Conservation (phyloP, 2,113 vertebrate genomes). For the Oceanites oceanicus region DNA sequence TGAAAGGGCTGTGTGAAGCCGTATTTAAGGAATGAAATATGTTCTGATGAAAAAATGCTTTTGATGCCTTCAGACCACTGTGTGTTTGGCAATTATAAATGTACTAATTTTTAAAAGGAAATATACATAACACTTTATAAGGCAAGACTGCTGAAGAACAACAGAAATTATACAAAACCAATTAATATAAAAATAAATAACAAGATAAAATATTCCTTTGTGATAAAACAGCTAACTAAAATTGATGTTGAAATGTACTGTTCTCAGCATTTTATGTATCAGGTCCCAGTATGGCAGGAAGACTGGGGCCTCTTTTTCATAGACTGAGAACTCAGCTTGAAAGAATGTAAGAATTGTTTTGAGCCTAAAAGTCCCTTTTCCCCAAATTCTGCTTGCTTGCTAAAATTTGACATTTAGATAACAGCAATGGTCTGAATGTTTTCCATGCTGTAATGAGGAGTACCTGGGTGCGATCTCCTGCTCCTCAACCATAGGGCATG, state of each 20-base stretch:
- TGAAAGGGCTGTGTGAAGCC: neutral
- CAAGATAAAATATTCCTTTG: neutral
- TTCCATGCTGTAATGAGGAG: neutral
- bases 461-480: neutral
- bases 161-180: neutral
- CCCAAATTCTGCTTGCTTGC: neutral
- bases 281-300: neutral
- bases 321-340: neutral
- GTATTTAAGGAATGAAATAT: neutral
- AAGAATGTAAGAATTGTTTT: neutral
- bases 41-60: neutral
- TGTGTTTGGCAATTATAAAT: neutral
- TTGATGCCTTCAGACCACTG: neutral
- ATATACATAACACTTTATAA: neutral
- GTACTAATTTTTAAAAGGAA: neutral
- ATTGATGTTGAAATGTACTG: neutral
- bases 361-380: neutral
- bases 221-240: neutral
- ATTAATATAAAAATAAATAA: neutral
- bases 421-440: neutral
- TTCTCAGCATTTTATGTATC: neutral
- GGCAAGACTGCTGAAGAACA: neutral
- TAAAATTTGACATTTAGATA: neutral
- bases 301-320: neutral
- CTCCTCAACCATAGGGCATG: accelerated